These are phyloP conservation scores for Cheilosia vernalis DNA, from an alignment of 2,888 invertebrate species.

Conservation along the genomic window DNA sequence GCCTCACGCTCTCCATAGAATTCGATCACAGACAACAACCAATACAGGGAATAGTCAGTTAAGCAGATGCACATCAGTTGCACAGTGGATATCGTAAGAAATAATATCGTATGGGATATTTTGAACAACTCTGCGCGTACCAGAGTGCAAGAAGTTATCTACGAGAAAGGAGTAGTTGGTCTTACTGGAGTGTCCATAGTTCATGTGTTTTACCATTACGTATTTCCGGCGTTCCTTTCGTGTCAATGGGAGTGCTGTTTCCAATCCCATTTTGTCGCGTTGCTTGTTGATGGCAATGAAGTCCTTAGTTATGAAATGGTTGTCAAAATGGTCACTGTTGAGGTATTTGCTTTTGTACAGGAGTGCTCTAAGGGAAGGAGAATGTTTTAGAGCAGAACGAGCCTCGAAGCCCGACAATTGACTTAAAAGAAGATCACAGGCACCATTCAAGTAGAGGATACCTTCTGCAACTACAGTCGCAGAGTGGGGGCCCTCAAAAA, in stretches of 20 bases:
- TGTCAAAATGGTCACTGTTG: conserved; percentile 88
- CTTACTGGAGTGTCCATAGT: neutral
- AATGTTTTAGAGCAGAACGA: neutral
- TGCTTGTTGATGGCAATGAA: conserved; percentile 87
- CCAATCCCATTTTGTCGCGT: conserved; percentile 85
- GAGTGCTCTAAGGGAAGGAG: conserved; percentile 85
- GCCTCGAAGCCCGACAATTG: too few species aligned
- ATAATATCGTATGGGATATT: conserved; percentile 82
- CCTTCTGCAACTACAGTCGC: too few species aligned
- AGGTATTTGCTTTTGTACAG: conserved; percentile 89
- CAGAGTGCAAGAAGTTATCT: conserved; percentile 80
- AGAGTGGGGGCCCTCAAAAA: too few species aligned
- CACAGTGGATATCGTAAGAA: conserved; percentile 87
- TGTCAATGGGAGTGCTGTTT: conserved; percentile 88
- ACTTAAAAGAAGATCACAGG: too few species aligned
- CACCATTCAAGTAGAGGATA: too few species aligned
- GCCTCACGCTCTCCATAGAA: conserved; percentile 84
- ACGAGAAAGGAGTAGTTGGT: neutral
- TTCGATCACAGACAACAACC: conserved; percentile 87
- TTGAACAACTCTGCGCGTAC: conserved; percentile 78
- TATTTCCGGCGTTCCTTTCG: conserved; percentile 87
- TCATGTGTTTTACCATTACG: conserved; percentile 84
- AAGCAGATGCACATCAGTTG: conserved; percentile 90
- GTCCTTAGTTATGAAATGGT: conserved; percentile 88
- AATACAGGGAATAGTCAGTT: conserved; percentile 91